These are phyloP conservation scores for Panagrolaimus sp. DNA, from an alignment of 1,140 invertebrate species.

Conservation along the genomic window DNA sequence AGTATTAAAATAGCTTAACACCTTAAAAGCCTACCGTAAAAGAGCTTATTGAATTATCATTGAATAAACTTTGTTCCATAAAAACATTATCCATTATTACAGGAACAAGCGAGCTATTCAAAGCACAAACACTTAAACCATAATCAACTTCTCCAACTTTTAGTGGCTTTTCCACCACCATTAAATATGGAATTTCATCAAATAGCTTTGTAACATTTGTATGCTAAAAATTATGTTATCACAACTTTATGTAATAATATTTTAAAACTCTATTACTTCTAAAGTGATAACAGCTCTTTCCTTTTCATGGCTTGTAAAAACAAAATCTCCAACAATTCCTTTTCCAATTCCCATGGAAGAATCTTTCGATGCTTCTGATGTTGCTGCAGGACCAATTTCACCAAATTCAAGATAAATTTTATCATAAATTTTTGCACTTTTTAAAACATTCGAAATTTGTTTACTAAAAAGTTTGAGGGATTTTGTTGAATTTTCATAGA, in stretches of 20 bases:
- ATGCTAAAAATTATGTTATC: neutral
- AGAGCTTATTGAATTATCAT: conserved; percentile 26
- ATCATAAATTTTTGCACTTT: conserved; percentile 18
- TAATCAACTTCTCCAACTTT: conserved; percentile 18
- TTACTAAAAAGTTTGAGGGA: conserved; percentile 18
- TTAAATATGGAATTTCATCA: conserved; percentile 16
- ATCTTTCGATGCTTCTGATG: neutral
- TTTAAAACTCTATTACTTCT: neutral
- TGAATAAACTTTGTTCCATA: conserved; percentile 23
- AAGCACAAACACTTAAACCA: conserved; percentile 27
- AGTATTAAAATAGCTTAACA: neutral
- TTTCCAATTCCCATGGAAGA: too few species aligned
- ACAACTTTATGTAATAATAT: neutral
- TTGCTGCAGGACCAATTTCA: conserved; percentile 19
- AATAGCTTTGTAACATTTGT: conserved; percentile 9
- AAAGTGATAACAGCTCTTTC: neutral
- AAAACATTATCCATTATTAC: conserved; percentile 25
- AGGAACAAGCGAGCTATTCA: conserved; percentile 25
- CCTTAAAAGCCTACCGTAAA: conserved; percentile 12
- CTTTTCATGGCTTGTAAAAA: neutral
- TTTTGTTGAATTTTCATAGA: conserved; percentile 23
- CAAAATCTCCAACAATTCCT: neutral
- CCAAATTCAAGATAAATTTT: conserved; percentile 29
- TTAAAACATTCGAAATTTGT: conserved; percentile 18
- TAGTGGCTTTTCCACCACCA: conserved; percentile 7